A percentile compares a stretch with the other conserved stretches of the same genome.
These are phyloP conservation scores for Leptobrachium leishanense DNA, from an alignment of 2,113 vertebrate genomes.

Conservation along the genomic window DNA sequence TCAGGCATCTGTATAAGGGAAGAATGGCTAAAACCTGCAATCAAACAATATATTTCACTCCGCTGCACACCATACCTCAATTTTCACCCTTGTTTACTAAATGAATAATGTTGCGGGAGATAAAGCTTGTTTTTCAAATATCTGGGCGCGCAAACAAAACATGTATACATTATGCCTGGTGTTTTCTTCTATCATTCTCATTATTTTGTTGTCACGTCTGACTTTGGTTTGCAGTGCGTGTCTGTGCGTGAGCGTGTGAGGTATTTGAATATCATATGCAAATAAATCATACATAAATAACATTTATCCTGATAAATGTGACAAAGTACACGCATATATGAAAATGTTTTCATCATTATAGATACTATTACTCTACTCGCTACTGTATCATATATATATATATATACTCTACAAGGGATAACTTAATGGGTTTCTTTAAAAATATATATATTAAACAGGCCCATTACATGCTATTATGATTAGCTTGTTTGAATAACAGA, in stretches of 20 bases:
- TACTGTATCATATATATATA: no score
- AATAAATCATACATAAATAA: no score
- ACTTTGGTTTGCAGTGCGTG: background rate
- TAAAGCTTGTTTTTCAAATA: conserved; percentile 12
- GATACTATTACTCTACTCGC: no score
- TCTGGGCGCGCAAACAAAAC: background rate
- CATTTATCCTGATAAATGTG: no score
- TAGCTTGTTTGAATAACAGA: no score
- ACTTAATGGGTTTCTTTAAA: no score
- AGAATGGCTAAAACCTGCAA: conserved; percentile 17
- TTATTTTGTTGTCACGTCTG: background rate
- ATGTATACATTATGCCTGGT: background rate
- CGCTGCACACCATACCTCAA: conserved; percentile 8
- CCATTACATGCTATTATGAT: no score
- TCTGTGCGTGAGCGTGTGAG: no score
- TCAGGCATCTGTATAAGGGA: conserved; percentile 6
- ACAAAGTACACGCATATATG: no score
- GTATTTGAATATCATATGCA: no score
- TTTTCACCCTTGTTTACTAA: conserved; percentile 24
- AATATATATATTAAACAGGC: background rate
- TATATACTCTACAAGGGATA: no score
- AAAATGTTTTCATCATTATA: no score
- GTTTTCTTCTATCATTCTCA: background rate
- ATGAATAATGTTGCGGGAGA: conserved; percentile 29
- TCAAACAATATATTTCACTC: conserved; percentile 26